Conservation (phyloP, 2,113 vertebrate species). For the Vombatus ursinus region DNA sequence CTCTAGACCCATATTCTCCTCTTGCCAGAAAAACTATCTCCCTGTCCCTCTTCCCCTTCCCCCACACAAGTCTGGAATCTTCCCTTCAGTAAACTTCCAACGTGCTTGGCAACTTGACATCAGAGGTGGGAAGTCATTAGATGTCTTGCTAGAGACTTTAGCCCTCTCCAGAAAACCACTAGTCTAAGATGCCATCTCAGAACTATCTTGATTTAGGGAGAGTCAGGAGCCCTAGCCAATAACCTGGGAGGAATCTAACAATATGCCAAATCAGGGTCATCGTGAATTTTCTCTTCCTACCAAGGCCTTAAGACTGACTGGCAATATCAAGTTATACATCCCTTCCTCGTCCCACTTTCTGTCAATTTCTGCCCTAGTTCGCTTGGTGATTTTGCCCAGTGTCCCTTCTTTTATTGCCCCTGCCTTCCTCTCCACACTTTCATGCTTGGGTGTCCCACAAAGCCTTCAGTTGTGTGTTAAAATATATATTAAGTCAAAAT, state of each 20-base stretch:
- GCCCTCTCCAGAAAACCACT: background rate
- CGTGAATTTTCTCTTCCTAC: background rate
- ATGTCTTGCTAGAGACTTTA: background rate
- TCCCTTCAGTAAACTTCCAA: background rate
- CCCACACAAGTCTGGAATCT: background rate
- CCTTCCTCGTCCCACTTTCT: background rate
- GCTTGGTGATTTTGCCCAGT: background rate
- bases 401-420: background rate
- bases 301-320: background rate
- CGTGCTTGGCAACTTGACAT: background rate
- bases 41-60: background rate
- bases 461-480: background rate
- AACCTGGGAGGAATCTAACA: background rate
- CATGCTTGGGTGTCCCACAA: background rate
- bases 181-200: background rate
- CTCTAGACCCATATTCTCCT: background rate
- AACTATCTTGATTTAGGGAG: background rate
- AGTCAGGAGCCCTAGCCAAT: background rate
- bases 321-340: background rate
- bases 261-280: background rate
- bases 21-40: background rate
- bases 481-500: background rate
- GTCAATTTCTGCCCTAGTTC: background rate
- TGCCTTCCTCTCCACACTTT: background rate
- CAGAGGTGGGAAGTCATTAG: background rate